Conservation (phyloP, 2,113 vertebrate species). For the Rhinichthys klamathensis region DNA sequence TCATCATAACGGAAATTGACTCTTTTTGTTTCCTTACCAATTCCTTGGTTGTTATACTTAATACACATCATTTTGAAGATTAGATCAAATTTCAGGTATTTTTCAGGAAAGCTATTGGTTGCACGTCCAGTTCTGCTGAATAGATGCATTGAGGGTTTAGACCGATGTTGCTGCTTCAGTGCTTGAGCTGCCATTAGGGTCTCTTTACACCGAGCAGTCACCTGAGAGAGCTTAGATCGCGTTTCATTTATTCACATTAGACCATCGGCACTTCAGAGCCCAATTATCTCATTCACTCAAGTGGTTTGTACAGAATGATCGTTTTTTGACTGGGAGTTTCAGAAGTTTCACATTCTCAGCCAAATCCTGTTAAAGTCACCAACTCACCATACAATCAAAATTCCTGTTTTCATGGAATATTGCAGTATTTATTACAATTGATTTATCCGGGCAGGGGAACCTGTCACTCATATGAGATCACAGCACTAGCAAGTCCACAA, state of each 20-base stretch:
- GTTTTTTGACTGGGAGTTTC: neutral
- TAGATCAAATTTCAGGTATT: neutral
- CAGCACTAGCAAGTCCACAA: too few relatives aligned
- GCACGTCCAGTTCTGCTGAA: constrained; percentile 6
- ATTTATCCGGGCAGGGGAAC: too few relatives aligned
- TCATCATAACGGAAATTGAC: neutral
- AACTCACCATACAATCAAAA: too few relatives aligned
- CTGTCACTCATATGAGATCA: too few relatives aligned
- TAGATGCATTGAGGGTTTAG: constrained; percentile 23
- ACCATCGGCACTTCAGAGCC: constrained; percentile 5
- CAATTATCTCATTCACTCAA: constrained; percentile 8
- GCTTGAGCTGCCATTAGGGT: neutral
- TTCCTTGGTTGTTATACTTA: constrained; percentile 7
- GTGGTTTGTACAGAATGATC: neutral
- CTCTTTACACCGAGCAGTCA: constrained; percentile 27
- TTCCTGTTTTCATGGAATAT: too few relatives aligned
- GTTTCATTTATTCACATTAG: constrained; percentile 33
- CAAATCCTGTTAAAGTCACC: too few relatives aligned
- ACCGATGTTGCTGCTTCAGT: constrained; percentile 6
- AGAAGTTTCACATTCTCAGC: neutral
- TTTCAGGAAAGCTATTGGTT: neutral
- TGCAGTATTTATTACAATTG: too few relatives aligned
- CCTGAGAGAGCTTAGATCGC: constrained; percentile 35
- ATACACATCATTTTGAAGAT: constrained; percentile 24
- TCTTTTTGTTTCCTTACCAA: neutral